These are phyloP conservation scores for Camponotus fellah DNA, from an alignment of 2,888 invertebrate genomes.

Conservation along the genomic window DNA sequence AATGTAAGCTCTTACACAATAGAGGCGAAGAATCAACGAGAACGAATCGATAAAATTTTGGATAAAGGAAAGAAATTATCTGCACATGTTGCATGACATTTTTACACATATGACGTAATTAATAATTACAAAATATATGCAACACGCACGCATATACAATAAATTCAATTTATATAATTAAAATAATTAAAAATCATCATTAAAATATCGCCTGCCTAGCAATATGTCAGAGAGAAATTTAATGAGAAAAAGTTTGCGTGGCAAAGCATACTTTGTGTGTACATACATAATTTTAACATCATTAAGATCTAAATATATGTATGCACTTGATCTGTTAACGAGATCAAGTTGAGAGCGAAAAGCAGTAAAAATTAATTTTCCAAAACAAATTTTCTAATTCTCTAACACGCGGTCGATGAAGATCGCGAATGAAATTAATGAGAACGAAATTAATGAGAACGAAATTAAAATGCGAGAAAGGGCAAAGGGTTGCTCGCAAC, in stretches of 20 bases:
- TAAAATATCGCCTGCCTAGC: not conserved
- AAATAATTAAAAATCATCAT: conserved; percentile 14
- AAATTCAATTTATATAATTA: not conserved
- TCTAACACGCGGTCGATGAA: conserved; percentile 49
- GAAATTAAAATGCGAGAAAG: conserved; percentile 14
- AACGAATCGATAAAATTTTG: not conserved
- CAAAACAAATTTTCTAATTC: not conserved
- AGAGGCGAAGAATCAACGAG: not conserved
- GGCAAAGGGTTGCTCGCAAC: not conserved
- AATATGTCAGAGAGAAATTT: not conserved
- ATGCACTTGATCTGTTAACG: conserved; percentile 57
- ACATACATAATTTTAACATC: conserved; percentile 67
- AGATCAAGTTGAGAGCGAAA: conserved; percentile 51
- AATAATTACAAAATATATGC: not conserved
- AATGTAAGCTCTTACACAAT: conserved; percentile 6
- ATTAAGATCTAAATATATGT: conserved; percentile 59
- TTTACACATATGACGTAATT: not conserved
- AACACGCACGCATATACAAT: not conserved
- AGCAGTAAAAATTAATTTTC: conserved; percentile 64
- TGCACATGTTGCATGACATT: not conserved
- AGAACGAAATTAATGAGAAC: conserved; percentile 10
- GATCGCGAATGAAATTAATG: too few relatives aligned
- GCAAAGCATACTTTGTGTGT: not conserved
- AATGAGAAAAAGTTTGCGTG: not conserved
- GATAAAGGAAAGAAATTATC: not conserved